Evolutionary conservation across 2,797 vertebrate species (phyloP).

Genomic region (Serranus cabrilla): DNA sequence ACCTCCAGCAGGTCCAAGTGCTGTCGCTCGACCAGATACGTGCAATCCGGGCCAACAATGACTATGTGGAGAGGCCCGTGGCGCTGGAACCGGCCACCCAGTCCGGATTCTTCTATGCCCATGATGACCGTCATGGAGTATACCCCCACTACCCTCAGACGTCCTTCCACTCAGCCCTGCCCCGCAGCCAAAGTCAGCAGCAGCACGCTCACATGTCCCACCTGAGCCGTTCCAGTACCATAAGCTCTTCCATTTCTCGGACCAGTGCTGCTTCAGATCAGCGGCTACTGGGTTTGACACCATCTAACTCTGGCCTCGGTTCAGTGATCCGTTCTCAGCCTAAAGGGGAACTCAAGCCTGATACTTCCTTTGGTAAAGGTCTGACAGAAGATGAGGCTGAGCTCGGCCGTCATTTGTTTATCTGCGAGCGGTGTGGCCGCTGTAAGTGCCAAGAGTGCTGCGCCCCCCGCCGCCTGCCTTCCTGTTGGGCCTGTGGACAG

Average conservation of each 20-base stretch:
- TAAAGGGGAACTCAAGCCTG: conserved; percentile 87
- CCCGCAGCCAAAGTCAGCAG: conserved; percentile 92
- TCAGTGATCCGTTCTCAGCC: conserved; percentile 91
- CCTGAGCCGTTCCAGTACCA: conserved; percentile 95
- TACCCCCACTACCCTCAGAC: conserved; percentile 62
- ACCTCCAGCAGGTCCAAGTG: conserved; percentile 91
- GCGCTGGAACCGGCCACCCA: conserved; percentile 81
- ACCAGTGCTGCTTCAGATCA: conserved; percentile 94
- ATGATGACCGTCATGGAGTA: conserved; percentile 84
- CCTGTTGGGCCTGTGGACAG: conserved; percentile 95
- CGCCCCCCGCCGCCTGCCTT: conserved; percentile 91
- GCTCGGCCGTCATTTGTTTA: conserved; percentile 88
- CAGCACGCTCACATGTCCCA: conserved; percentile 88
- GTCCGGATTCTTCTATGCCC: conserved; percentile 88
- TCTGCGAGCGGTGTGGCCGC: conserved; percentile 95
- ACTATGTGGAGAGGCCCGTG: conserved; percentile 95
- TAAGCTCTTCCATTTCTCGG: conserved; percentile 93
- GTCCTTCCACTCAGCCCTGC: conserved; percentile 77
- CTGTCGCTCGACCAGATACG: conserved; percentile 96
- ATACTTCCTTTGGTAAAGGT: conserved; percentile 87
- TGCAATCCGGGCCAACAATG: conserved; percentile 94
- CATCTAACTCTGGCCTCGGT: conserved; percentile 84
- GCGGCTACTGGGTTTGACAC: conserved; percentile 91
- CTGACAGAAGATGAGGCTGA: conserved; percentile 78
- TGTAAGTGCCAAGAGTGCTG: conserved; percentile 95